Percentiles rank a stretch among this genome's conserved stretches.
Evolutionary conservation across 2,888 invertebrate species (phyloP).

Genomic region (Pammene fasciana): DNA sequence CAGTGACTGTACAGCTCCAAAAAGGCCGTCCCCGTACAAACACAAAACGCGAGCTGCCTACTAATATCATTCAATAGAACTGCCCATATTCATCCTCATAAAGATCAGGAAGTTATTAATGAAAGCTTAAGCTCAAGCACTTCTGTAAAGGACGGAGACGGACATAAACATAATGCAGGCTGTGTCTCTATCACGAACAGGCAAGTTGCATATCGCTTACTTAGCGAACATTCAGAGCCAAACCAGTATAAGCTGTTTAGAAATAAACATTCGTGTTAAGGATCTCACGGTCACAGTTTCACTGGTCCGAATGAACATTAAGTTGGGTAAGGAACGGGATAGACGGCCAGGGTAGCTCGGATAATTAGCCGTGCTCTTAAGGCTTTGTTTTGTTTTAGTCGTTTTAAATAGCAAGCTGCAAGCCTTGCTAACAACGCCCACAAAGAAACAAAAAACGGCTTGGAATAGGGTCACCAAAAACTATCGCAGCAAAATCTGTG

Average conservation of each 20-base stretch:
- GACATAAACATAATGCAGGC: slow-evolving; percentile 45
- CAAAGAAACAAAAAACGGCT: slow-evolving; percentile 1
- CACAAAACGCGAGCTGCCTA: slow-evolving; percentile 40
- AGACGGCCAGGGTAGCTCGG: slow-evolving; percentile 47
- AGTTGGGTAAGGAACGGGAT: background rate
- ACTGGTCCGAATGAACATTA: background rate
- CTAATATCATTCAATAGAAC: slow-evolving; percentile 51
- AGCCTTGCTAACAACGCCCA: slow-evolving; percentile 5
- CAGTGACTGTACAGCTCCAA: too few species aligned
- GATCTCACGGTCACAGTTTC: background rate
- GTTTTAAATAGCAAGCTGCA: slow-evolving; percentile 21
- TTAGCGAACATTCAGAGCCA: background rate
- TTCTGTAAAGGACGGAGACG: slow-evolving; percentile 26
- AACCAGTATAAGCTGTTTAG: background rate
- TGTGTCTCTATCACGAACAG: slow-evolving; percentile 52
- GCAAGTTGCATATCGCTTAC: background rate
- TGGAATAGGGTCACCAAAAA: background rate
- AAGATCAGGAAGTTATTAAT: slow-evolving; percentile 51
- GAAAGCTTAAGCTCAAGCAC: slow-evolving; percentile 37
- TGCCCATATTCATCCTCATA: slow-evolving; percentile 43
- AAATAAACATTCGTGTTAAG: background rate
- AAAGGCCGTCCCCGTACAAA: background rate
- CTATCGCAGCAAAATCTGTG: background rate
- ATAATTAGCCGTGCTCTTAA: slow-evolving; percentile 49
- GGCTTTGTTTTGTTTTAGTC: slow-evolving; percentile 30